A percentile compares a stretch with the other conserved stretches of the same genome.
Conservation (phyloP, 2,888 invertebrate genomes). For the Lasioglossum villosulum region DNA sequence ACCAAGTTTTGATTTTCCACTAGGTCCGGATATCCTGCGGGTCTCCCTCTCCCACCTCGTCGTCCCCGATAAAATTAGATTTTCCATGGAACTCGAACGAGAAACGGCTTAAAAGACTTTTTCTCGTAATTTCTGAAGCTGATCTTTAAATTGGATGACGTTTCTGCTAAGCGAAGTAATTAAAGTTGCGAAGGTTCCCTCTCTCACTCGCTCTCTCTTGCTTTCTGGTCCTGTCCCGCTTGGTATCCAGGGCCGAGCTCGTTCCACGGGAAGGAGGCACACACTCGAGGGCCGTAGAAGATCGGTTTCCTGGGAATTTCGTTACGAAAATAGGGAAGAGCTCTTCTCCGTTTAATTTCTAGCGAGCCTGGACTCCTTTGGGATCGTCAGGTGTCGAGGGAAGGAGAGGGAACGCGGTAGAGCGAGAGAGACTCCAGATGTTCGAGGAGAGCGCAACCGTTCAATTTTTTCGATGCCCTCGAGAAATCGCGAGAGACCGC, state of each 20-base stretch:
- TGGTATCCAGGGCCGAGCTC: conserved; percentile 6
- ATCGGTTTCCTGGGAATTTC: conserved; percentile 64
- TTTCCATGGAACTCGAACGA: not conserved
- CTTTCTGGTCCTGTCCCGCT: not conserved
- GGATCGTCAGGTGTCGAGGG: conserved; percentile 27
- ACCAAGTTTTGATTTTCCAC: conserved; percentile 17
- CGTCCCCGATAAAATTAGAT: conserved; percentile 21
- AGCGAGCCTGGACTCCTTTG: conserved; percentile 30
- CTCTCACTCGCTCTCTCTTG: not conserved
- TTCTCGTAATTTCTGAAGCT: conserved; percentile 28
- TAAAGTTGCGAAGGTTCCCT: conserved; percentile 34
- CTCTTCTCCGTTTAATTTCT: conserved; percentile 61
- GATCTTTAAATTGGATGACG: conserved; percentile 43
- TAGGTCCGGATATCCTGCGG: not conserved
- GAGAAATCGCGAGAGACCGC: not conserved
- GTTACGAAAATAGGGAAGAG: conserved; percentile 51
- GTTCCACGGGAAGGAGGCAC: conserved; percentile 12
- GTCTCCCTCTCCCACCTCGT: not conserved
- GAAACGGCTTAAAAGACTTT: conserved; percentile 28
- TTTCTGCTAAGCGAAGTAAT: conserved; percentile 43
- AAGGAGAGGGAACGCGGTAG: not conserved
- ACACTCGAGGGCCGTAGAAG: conserved; percentile 17
- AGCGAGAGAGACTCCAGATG: not conserved
- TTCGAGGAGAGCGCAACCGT: not conserved
- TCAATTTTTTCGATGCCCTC: conserved; percentile 28